These are phyloP conservation scores for Chunga burmeisteri DNA, from an alignment of 2,113 vertebrate genomes.

Conservation along the genomic window DNA sequence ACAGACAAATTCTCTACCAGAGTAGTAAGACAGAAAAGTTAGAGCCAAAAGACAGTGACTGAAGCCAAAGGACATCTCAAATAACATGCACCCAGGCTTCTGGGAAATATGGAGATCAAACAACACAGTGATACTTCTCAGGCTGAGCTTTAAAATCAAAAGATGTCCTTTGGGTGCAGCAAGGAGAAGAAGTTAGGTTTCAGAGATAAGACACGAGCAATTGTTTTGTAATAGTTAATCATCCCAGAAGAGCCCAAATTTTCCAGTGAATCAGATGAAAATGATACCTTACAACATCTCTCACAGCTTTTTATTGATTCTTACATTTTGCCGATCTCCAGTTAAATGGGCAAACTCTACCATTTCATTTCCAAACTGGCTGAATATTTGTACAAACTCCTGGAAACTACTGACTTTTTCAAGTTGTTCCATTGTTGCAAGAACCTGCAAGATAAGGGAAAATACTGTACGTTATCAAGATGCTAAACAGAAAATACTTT, in stretches of 20 bases:
- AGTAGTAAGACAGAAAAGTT: background rate
- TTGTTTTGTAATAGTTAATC: background rate
- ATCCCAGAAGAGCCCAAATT: background rate
- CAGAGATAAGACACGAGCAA: background rate
- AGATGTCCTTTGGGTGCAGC: background rate
- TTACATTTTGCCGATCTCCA: conserved; percentile 96
- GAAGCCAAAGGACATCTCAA: background rate
- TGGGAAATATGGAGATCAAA: background rate
- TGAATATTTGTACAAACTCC: conserved; percentile 99
- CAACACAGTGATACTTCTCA: background rate
- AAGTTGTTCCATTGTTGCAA: conserved; percentile 93
- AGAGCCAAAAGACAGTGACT: background rate
- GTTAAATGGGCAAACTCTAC: conserved; percentile 99
- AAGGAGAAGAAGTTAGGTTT: background rate
- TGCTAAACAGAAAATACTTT: background rate
- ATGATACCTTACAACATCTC: background rate
- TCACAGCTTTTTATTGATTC: conserved; percentile 44
- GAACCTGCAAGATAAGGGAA: conserved; percentile 79
- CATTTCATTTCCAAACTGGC: conserved; percentile 99
- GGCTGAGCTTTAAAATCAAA: background rate
- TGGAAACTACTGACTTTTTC: conserved; percentile 97
- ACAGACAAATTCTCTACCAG: background rate
- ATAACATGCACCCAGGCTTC: background rate
- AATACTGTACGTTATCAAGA: background rate
- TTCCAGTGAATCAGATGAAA: background rate